Conservation (phyloP, 2,888 invertebrate genomes). For the Steromphala cineraria region DNA sequence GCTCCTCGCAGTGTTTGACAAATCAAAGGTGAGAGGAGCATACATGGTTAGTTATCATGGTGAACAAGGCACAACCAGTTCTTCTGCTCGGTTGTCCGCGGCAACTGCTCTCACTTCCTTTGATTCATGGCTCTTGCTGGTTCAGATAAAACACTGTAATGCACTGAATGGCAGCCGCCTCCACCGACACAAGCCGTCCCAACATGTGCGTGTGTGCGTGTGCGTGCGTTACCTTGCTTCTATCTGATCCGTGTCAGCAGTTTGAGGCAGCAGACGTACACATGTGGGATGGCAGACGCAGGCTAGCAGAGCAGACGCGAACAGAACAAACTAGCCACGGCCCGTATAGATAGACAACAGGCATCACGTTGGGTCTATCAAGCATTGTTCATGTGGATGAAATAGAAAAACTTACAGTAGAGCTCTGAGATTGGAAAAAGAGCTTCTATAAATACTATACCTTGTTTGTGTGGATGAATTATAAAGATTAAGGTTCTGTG, state of each 20-base stretch:
- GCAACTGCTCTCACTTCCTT: neutral
- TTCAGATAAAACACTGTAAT: neutral
- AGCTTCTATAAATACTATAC: no score
- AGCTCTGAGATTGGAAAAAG: no score
- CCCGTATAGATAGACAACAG: neutral
- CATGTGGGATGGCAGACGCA: slow-evolving; percentile 4
- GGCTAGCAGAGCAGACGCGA: slow-evolving; percentile 6
- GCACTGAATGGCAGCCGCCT: neutral
- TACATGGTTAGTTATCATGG: slow-evolving; percentile 1
- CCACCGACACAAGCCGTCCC: neutral
- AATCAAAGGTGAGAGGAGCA: slow-evolving; percentile 15
- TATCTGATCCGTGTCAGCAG: slow-evolving; percentile 16
- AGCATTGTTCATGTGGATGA: no score
- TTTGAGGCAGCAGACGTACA: neutral
- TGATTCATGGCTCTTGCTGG: neutral
- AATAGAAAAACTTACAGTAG: no score
- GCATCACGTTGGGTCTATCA: neutral
- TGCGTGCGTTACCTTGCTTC: neutral
- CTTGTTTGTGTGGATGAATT: no score
- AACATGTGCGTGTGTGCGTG: no score
- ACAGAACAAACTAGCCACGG: neutral
- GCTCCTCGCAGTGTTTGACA: neutral
- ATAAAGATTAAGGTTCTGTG: no score
- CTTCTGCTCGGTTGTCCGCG: neutral
- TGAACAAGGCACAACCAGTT: neutral